Base-by-base conservation (phyloP, 2,797 vertebrate genomes). In the Paedocypris micromegethes region DNA sequence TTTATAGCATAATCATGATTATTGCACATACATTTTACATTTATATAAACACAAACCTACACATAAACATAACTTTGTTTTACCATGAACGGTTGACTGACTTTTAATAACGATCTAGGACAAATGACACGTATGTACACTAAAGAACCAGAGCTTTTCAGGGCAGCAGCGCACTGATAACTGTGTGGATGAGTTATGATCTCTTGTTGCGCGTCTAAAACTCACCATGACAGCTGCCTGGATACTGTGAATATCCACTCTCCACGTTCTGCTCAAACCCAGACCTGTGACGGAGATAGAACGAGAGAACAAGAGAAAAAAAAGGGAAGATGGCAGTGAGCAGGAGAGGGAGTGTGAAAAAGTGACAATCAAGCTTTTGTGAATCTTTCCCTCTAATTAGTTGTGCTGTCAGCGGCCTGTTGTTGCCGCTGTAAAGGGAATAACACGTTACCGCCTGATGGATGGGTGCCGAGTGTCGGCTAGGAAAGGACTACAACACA, bases 211-310 rank as follows among this genome's bases (percentile, higher is more conserved):
- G 2, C 42, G 52, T 43, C 50, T 70, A 44, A 44, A 37, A 72
- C 88, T 88, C 83, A 95, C 93, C 94, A 75, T 91, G 91, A 78
- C 94, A 95, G 82, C 80, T 86, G 43, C 90, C 88, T 0, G 84
- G 82, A 37, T 88, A 82, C 66, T 80, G 87, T 49, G 70, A 77
- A 85, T 73, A 71, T 78, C 85, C 78, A 51, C 79, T 85, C 80
- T 88, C 90, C 61, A 92, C 85, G 40, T 92, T 88, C 79, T 90
- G 91, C 56, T 93, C 91, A 60, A 91, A 90, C 9, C 85, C 87
- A 40, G 78, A 81, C 77, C 93, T 96, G 83, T 50, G 51, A 65
- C 56, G 70, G 55, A 64, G 55, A 72, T 40, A 50, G 44, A 74
- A 23, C 64, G 48, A 41, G 9, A 61, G 9, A 58, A 7, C 6